Conservation (phyloP, 2,888 invertebrate species). For the Kuschelorhynchus macadamiae region DNA sequence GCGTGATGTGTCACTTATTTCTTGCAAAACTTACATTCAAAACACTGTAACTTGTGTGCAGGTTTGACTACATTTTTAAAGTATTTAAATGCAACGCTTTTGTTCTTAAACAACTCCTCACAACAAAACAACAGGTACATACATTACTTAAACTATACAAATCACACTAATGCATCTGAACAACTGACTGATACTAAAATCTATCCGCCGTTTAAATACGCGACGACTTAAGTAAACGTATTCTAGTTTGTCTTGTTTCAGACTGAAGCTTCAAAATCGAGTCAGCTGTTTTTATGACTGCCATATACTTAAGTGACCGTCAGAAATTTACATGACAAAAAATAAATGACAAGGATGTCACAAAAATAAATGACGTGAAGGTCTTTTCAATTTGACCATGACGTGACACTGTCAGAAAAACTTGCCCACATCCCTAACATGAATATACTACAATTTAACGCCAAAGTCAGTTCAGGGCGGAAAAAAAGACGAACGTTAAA, state of each 20-base stretch:
- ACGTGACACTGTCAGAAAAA: not conserved
- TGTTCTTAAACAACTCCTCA: not conserved
- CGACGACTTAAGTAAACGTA: no score
- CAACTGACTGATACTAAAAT: no score
- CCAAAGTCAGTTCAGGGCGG: no score
- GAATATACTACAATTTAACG: no score
- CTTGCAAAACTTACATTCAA: constrained; percentile 9
- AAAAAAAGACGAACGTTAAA: no score
- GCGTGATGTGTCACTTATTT: constrained; percentile 3
- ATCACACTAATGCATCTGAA: no score
- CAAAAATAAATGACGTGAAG: constrained; percentile 4
- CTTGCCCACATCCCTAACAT: not conserved
- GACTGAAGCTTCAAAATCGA: not conserved
- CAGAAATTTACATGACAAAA: not conserved
- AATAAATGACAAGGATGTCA: constrained; percentile 2
- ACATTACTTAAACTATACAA: no score
- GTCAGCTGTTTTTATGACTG: not conserved
- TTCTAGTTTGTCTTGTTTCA: no score
- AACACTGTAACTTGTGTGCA: not conserved
- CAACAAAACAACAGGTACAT: constrained; percentile 6
- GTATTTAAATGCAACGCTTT: constrained; percentile 3
- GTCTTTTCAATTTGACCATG: not conserved
- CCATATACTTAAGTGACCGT: no score
- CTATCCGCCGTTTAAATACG: no score
- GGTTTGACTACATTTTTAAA: not conserved